Base-by-base conservation (phyloP, 37 sponge, comb jelly and placozoan genomes). In the Haliclona indistincta region DNA sequence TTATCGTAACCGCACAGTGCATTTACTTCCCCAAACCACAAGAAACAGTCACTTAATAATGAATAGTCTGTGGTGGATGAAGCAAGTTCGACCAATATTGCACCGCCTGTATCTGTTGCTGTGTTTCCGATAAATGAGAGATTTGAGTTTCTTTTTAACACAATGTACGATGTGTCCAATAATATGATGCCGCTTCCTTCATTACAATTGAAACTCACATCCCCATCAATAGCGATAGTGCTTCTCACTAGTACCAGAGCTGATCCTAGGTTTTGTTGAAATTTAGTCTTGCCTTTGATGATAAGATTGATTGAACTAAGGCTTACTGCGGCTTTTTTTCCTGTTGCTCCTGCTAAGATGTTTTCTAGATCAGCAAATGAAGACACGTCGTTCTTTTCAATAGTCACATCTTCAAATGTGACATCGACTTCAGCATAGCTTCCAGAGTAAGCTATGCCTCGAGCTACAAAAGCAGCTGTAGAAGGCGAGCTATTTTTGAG, bases 31-130 rank as follows among this genome's bases (percentile, higher is more conserved):
- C 56, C 40, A 13, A 73, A 55, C 56, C 34, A 56, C 19, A 73
- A 43, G 39, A 73, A 54, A 38, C 74, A 73, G n/a, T n/a, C n/a
- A n/a, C n/a, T n/a, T n/a, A n/a, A n/a, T n/a, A n/a, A n/a, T n/a
- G n/a, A n/a, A n/a, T n/a, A n/a, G n/a, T n/a, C n/a, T 6, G 22
- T n/a, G 51, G 10, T 17, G 51, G 13, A 17, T 10, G 51, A 47
- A 17, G 8, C 49, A 17, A 13, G 8, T n/a, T 25, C 33, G 10
- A 39, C 2, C 52, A 73, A 38, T 26, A 73, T 55, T 44, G 74
- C 82, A 1, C 82, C 82, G 33, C 74, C 82, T 45, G 22, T 39
- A 40, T 36, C 38, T 4, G 37, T n/a, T 0, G 66, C 82, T 38
- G n/a, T 4, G 38, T 73, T 81, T 38, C 25, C 43, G 1, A 11